Base-by-base conservation (phyloP, 1,140 invertebrate species). In the Akabosia matsudoensis region DNA sequence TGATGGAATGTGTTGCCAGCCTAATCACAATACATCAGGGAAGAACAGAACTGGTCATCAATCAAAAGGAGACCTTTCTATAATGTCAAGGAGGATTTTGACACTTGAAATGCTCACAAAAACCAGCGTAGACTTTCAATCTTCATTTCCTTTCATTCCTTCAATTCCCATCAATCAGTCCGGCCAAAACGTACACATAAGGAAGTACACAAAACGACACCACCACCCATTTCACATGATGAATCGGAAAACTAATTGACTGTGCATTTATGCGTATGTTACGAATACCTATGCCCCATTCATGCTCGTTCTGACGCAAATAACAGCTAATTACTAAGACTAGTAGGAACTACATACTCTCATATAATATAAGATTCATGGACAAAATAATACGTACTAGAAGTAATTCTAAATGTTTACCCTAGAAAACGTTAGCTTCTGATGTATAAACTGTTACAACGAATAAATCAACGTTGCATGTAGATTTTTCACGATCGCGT, bases 81-180 rank as follows among this genome's bases (percentile, higher is more conserved):
- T 13, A 30, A 30, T 56, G 54, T 56, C 54, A 56, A 22, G 24
- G 24, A 56, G 22, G n/a, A 56, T 56, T 56, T 56, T 56, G 54
- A 56, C 54, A 56, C 54, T 56, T 24, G 54, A 56, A 56, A 56
- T 56, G 7, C 37, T 16, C 54, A 61, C 54, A 61, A 61, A 61
- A 13, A 61, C 54, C 13, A 16, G n/a, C 54, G 24, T n/a, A 67
- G 26, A 67, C 61, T 67, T 67, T 67, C 61, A 67, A 67, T 67
- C 61, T 67, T 67, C 61, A 67, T 67, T 67, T 67, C 61, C 61
- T 67, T 67, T 67, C 61, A 67, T 67, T 67, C 61, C 24, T 22
- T 24, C 54, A 24, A 16, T 61, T 22, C 7, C 54, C 54, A 61
- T 61, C 54, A 61, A 61, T 61, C 54, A 61, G 54, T 61, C 54